Evolutionary conservation across 1,140 invertebrate species (phyloP).

Genomic region (Eciton burchellii): DNA sequence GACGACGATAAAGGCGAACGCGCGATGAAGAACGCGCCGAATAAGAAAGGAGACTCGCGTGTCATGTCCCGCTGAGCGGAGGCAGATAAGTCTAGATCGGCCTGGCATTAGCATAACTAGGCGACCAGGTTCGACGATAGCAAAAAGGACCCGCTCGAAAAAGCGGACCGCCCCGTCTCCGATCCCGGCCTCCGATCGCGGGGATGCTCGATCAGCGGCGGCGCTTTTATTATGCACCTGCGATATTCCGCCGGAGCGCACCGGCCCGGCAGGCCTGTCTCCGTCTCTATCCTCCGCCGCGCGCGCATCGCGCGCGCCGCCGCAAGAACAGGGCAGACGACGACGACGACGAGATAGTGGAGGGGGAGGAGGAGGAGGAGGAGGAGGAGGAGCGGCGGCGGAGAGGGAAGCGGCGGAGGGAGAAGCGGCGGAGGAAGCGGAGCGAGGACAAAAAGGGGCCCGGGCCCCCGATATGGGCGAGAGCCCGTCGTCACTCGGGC

Average conservation of each 20-base stretch:
- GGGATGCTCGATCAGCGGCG: conserved; percentile 71
- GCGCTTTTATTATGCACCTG: conserved; percentile 69
- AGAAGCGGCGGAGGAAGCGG: conserved; percentile 54
- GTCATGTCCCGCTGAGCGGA: conserved; percentile 70
- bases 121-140: conserved; percentile 60
- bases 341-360: conserved; percentile 11
- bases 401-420: conserved; percentile 41
- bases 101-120: conserved; percentile 75
- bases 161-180: conserved; percentile 64
- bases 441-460: conserved; percentile 77
- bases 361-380: conserved; percentile 45
- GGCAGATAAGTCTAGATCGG: conserved; percentile 68
- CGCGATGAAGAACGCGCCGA: conserved; percentile 55
- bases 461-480: conserved; percentile 79
- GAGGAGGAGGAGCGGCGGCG: conserved; percentile 37
- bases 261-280: conserved; percentile 44
- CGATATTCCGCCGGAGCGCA: conserved; percentile 30
- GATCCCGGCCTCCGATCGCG: conserved; percentile 64
- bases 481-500: conserved; percentile 71
- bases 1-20: conserved; percentile 66
- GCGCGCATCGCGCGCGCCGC: conserved; percentile 7
- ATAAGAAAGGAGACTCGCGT: conserved; percentile 72
- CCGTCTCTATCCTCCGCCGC: conserved; percentile 28
- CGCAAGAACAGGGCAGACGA: conserved; percentile 37
- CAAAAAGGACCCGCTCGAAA: conserved; percentile 65